phyloP scores from a whole-genome alignment of 2,888 invertebrate species.

The Gisinianus flammeolus region DNA sequence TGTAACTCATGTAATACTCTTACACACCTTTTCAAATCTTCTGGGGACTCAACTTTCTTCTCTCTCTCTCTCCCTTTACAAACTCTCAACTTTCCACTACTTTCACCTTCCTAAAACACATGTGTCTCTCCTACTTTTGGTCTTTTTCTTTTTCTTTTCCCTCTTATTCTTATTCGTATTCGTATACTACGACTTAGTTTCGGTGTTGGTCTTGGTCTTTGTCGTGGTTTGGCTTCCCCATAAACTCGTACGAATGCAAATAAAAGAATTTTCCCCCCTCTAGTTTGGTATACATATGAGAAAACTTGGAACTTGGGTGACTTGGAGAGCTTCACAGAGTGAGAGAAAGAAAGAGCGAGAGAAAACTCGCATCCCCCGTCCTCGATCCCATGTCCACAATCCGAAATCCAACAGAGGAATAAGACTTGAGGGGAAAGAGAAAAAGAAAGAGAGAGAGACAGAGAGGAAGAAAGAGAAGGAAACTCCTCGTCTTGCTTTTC shows the following conservation, averaged over 20 bases:
- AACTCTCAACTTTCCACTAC: constrained; percentile 11
- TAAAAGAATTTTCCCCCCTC: constrained; percentile 12
- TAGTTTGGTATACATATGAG: neutral
- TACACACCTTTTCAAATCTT: constrained; percentile 26
- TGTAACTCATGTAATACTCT: neutral
- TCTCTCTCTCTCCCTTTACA: neutral
- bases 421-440: neutral
- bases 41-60: constrained; percentile 14
- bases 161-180: neutral
- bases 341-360: neutral
- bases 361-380: neutral
- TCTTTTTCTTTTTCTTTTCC: neutral
- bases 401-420: neutral
- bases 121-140: constrained; percentile 6
- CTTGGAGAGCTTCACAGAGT: too few relatives aligned
- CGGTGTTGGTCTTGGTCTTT: neutral
- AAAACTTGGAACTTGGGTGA: too few relatives aligned
- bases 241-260: constrained; percentile 31
- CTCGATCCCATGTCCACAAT: neutral
- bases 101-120: constrained; percentile 26
- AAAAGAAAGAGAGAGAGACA: constrained; percentile 18
- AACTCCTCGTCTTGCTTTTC: constrained; percentile 53
- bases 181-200: neutral
- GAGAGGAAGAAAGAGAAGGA: constrained; percentile 7
- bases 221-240: neutral